Evolutionary conservation across 2,888 invertebrate genomes (phyloP).

Genomic region (Leptarthrus brevirostris): DNA sequence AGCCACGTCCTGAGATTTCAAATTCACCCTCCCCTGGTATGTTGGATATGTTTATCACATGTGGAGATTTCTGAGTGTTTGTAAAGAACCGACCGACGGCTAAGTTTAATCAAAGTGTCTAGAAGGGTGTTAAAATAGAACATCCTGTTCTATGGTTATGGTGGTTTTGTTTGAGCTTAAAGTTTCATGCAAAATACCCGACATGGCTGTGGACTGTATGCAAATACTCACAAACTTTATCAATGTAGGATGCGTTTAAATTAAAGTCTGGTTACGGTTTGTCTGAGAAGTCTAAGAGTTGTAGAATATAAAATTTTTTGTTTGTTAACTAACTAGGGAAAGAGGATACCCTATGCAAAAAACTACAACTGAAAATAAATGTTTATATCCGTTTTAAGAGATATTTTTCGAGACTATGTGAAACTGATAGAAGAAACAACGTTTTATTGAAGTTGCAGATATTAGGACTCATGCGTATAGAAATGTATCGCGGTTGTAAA

Average conservation of each 20-base stretch:
- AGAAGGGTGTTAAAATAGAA: slow-evolving; percentile 47
- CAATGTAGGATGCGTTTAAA: slow-evolving; percentile 11
- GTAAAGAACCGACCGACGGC: slow-evolving; percentile 34
- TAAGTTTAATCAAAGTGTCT: slow-evolving; percentile 46
- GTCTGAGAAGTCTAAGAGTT: too few species aligned
- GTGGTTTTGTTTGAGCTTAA: slow-evolving; percentile 52
- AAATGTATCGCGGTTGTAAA: too few species aligned
- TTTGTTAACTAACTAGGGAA: too few species aligned
- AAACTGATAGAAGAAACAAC: too few species aligned
- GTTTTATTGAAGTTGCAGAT: too few species aligned
- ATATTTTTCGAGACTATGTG: too few species aligned
- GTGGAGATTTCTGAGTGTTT: slow-evolving; percentile 39
- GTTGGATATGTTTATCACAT: slow-evolving; percentile 45
- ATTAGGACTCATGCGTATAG: too few species aligned
- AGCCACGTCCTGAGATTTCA: slow-evolving; percentile 39
- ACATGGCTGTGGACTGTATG: slow-evolving; percentile 43
- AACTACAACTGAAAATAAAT: too few species aligned
- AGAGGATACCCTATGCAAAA: too few species aligned
- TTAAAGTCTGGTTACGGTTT: too few species aligned
- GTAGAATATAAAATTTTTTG: too few species aligned
- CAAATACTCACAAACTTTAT: neutral
- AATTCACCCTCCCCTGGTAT: slow-evolving; percentile 23
- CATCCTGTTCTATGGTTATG: slow-evolving; percentile 48
- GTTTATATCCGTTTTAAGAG: too few species aligned
- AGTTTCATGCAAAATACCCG: slow-evolving; percentile 41